These are phyloP conservation scores for Chrysopa pallens DNA, from an alignment of 1,140 invertebrate genomes.

Conservation along the genomic window DNA sequence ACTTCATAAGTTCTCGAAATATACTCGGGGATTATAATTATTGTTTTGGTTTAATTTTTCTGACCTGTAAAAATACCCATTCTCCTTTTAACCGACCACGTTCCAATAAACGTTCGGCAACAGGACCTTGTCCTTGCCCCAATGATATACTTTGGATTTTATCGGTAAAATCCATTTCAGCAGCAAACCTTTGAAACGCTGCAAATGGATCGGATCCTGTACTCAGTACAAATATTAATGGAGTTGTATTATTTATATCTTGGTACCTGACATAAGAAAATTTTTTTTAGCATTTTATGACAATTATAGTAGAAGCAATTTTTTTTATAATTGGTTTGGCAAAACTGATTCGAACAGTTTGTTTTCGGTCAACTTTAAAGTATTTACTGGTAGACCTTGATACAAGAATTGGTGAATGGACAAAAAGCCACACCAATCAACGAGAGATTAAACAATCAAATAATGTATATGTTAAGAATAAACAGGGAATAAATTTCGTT, in stretches of 20 bases:
- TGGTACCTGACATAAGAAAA: conserved; percentile 33
- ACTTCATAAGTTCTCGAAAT: neutral
- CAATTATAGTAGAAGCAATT: too few relatives aligned
- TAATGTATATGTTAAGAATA: too few relatives aligned
- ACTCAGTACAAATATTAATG: conserved; percentile 78
- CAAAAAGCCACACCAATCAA: too few relatives aligned
- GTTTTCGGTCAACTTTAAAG: too few relatives aligned
- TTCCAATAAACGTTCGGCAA: conserved; percentile 68
- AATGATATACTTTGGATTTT: conserved; percentile 70
- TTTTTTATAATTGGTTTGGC: too few relatives aligned
- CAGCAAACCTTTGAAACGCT: conserved; percentile 58
- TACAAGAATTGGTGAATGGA: too few relatives aligned
- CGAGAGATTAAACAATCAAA: too few relatives aligned
- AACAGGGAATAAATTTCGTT: too few relatives aligned
- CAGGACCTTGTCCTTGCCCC: conserved; percentile 75
- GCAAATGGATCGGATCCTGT: conserved; percentile 81
- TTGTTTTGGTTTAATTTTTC: neutral
- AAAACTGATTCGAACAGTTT: too few relatives aligned
- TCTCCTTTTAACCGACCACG: conserved; percentile 45
- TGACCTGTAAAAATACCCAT: conserved; percentile 67
- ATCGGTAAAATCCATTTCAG: conserved; percentile 55
- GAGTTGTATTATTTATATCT: conserved; percentile 52
- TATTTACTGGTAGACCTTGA: too few relatives aligned
- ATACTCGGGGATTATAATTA: conserved; percentile 3
- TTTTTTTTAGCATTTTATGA: neutral